Percentiles rank a stretch among this genome's conserved stretches.
phyloP scores from a whole-genome alignment of 2,888 invertebrate species.

The Leucania comma region DNA sequence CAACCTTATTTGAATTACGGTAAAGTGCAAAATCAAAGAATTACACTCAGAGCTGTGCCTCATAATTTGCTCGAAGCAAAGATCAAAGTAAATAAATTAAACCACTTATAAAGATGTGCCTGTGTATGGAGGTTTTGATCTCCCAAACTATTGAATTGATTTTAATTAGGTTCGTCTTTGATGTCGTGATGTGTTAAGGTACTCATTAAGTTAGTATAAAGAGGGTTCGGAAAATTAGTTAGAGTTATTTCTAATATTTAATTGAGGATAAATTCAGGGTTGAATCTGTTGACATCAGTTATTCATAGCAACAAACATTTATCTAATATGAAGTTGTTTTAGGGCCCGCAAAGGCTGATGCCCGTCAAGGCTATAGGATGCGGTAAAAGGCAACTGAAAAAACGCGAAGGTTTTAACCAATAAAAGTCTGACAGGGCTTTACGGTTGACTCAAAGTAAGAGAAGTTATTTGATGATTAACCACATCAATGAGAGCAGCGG shows the following conservation, averaged over 20 bases:
- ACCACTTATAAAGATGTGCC: slow-evolving; percentile 59
- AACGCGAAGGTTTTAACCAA: no score
- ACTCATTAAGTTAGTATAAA: slow-evolving; percentile 22
- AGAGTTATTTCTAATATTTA: slow-evolving; percentile 16
- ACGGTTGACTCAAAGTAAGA: no score
- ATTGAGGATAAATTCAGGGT: not conserved
- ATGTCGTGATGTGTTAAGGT: slow-evolving; percentile 34
- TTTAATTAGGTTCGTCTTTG: slow-evolving; percentile 61
- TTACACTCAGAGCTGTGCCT: slow-evolving; percentile 10
- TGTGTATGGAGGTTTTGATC: slow-evolving; percentile 48
- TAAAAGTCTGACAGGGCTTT: no score
- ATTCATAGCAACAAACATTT: not conserved
- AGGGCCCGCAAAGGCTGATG: no score
- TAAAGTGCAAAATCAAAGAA: slow-evolving; percentile 29
- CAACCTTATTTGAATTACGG: not conserved
- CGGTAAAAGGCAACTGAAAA: no score
- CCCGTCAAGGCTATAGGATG: no score
- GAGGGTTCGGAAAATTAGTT: slow-evolving; percentile 16
- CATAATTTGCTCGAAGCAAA: slow-evolving; percentile 51
- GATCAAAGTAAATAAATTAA: slow-evolving; percentile 68
- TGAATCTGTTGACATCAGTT: not conserved
- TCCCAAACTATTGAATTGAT: slow-evolving; percentile 57
- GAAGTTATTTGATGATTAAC: no score
- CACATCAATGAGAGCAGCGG: no score
- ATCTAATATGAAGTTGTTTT: no score